Evolutionary conservation across 2,797 vertebrate species (phyloP).

Genomic region (Vireo griseus): DNA sequence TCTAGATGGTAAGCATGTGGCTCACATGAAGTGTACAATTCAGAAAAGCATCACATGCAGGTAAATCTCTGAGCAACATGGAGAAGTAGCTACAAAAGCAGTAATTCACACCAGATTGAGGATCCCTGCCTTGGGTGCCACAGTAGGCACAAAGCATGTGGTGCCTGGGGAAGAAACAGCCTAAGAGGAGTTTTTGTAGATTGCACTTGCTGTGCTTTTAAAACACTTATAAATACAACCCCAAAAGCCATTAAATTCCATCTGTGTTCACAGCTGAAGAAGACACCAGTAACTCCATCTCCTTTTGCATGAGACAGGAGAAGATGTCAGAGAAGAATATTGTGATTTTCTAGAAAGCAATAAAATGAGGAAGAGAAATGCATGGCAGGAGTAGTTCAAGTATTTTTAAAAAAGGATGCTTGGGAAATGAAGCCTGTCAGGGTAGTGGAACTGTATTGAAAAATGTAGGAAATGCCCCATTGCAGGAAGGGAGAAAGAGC

Average conservation of each 20-base stretch:
- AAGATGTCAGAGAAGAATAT: not conserved
- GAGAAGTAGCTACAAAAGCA: not conserved
- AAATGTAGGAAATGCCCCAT: not conserved
- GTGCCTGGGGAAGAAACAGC: not conserved
- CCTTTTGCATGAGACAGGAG: not conserved
- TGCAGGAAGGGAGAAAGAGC: not conserved
- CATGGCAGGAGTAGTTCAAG: not conserved
- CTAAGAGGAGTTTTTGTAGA: not conserved
- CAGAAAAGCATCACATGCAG: not conserved
- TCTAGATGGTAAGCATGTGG: not conserved
- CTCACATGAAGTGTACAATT: not conserved
- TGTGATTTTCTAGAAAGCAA: conserved; percentile 25
- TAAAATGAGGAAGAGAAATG: not conserved
- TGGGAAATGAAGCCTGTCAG: not conserved
- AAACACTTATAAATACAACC: conserved; percentile 41
- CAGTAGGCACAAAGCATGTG: rapidly evolving
- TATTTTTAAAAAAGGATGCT: not conserved
- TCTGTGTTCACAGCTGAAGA: conserved; percentile 30
- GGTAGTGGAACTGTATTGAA: not conserved
- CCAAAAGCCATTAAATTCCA: conserved; percentile 29
- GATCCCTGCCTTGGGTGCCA: not conserved
- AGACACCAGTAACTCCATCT: not conserved
- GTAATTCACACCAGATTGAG: not conserved
- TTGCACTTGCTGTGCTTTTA: conserved; percentile 29
- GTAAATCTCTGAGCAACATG: not conserved